Conservation (phyloP, 2,888 invertebrate genomes). For the Cenopis cana region DNA sequence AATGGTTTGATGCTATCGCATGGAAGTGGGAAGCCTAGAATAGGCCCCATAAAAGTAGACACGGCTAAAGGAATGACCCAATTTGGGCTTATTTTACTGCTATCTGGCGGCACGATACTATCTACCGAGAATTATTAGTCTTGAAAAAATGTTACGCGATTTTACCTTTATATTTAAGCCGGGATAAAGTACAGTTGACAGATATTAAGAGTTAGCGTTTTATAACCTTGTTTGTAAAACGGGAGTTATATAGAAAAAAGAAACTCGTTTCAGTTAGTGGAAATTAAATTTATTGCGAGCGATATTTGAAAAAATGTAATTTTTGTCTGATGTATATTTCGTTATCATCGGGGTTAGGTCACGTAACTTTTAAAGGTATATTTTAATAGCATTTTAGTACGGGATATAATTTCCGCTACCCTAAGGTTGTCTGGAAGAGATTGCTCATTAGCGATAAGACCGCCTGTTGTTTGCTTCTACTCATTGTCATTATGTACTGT, state of each 20-base stretch:
- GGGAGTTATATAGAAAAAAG: conserved; percentile 32
- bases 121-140: conserved; percentile 71
- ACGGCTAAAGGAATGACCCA: conserved; percentile 68
- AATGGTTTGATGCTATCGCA: conserved; percentile 62
- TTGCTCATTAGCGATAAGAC: no score
- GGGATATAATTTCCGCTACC: no score
- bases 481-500: no score
- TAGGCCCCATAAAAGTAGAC: conserved; percentile 67
- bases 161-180: conserved; percentile 57
- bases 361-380: no score
- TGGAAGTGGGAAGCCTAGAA: conserved; percentile 61
- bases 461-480: no score
- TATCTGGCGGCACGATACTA: conserved; percentile 69
- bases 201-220: conserved; percentile 44
- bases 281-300: conserved; percentile 26
- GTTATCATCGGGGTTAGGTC: neutral
- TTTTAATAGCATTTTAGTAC: no score
- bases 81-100: conserved; percentile 79
- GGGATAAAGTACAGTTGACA: conserved; percentile 43
- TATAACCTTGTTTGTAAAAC: conserved; percentile 41
- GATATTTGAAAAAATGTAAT: conserved; percentile 12
- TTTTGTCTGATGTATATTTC: neutral
- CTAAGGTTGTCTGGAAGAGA: no score
- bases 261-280: conserved; percentile 28
- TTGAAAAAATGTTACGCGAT: conserved; percentile 68